These are phyloP conservation scores for Ataeniobius toweri DNA, from an alignment of 2,797 vertebrate genomes.

Conservation along the genomic window DNA sequence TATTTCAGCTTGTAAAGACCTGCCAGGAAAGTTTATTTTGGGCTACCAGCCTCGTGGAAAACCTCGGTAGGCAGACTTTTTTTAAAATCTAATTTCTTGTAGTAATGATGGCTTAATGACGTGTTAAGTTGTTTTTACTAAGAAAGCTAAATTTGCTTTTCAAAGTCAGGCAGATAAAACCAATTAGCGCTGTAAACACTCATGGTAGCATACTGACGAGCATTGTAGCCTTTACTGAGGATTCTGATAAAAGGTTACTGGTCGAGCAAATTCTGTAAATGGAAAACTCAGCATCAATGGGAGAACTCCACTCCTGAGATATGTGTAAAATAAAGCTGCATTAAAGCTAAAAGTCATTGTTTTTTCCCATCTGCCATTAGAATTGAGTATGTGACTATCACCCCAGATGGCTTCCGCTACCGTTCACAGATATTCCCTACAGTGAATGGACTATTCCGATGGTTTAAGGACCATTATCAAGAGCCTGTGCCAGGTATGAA, in stretches of 20 bases:
- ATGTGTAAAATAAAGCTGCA: not conserved
- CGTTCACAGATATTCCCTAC: constrained; percentile 94
- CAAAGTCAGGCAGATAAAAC: not conserved
- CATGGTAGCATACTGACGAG: too few species aligned
- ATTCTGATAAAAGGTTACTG: too few species aligned
- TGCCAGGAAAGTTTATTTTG: constrained; percentile 98
- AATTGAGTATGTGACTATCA: constrained; percentile 96
- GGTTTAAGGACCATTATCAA: constrained; percentile 99
- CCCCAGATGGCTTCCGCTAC: constrained; percentile 96
- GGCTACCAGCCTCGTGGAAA: constrained; percentile 99
- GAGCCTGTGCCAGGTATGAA: constrained; percentile 94
- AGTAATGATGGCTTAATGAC: not conserved
- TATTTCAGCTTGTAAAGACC: constrained; percentile 93
- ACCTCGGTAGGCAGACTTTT: constrained; percentile 86
- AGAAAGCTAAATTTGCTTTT: not conserved
- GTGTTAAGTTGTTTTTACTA: too few species aligned
- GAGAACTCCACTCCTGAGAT: not conserved
- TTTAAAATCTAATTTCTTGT: not conserved
- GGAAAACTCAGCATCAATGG: not conserved
- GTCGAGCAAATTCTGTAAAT: not conserved
- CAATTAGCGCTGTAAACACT: not conserved
- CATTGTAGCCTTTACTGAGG: not conserved
- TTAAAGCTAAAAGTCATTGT: not conserved
- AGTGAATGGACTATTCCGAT: constrained; percentile 96
- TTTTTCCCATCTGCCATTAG: constrained; percentile 64